Evolutionary conservation across 2,888 invertebrate species (phyloP).

Genomic region (Synergus japonicus): DNA sequence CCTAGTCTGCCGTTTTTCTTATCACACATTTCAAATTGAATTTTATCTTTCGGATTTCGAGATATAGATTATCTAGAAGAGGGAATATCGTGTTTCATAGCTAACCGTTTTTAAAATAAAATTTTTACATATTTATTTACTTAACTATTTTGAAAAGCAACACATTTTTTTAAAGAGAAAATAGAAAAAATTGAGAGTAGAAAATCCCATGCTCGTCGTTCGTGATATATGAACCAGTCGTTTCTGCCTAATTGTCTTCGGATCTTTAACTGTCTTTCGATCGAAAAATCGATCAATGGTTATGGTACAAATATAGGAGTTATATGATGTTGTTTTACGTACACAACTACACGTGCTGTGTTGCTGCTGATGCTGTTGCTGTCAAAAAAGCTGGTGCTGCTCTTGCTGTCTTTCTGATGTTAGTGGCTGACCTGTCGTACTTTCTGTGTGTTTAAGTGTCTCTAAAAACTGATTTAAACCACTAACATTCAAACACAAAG

Average conservation of each 20-base stretch:
- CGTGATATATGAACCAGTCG: constrained; percentile 7
- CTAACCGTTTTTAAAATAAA: too few relatives aligned
- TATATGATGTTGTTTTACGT: constrained; percentile 23
- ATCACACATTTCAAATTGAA: background rate
- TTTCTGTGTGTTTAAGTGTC: constrained; percentile 57
- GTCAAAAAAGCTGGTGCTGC: constrained; percentile 56
- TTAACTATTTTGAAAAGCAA: background rate
- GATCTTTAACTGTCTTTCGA: constrained; percentile 4
- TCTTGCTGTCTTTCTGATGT: constrained; percentile 63
- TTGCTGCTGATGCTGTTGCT: constrained; percentile 62
- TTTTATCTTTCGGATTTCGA: background rate
- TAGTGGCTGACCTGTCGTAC: constrained; percentile 65
- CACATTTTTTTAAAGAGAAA: background rate
- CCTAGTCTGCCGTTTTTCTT: background rate
- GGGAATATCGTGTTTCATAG: too few relatives aligned
- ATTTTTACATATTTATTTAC: background rate
- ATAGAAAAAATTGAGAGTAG: background rate
- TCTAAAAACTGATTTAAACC: constrained; percentile 44
- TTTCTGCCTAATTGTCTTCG: constrained; percentile 36
- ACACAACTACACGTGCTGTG: constrained; percentile 47
- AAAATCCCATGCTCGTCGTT: constrained; percentile 16
- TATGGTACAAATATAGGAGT: constrained; percentile 31
- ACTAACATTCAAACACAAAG: constrained; percentile 43
- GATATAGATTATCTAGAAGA: background rate
- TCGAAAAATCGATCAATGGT: constrained; percentile 16